Percentiles rank a stretch among this genome's conserved stretches.
These are phyloP conservation scores for Sprattus sprattus DNA, from an alignment of 2,113 vertebrate genomes.

Conservation along the genomic window DNA sequence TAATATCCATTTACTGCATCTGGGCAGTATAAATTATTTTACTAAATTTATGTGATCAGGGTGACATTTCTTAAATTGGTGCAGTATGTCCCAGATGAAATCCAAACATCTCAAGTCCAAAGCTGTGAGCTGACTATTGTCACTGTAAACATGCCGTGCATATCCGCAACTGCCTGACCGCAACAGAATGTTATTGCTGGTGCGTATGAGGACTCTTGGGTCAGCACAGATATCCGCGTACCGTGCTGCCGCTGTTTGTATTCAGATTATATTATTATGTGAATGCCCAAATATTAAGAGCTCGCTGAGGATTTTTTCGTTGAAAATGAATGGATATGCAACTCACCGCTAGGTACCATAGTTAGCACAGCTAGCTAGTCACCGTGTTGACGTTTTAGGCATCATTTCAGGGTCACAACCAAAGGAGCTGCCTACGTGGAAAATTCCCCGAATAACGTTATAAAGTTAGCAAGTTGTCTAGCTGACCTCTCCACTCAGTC, in stretches of 20 bases:
- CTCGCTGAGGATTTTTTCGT: background rate
- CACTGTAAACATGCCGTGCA: background rate
- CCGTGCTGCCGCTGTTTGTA: background rate
- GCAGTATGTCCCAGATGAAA: background rate
- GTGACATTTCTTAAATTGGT: background rate
- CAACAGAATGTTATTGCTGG: background rate
- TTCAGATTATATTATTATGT: background rate
- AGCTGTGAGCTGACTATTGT: background rate
- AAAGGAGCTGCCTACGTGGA: background rate
- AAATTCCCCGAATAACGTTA: background rate
- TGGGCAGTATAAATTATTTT: background rate
- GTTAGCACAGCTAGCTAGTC: background rate
- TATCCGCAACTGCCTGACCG: background rate
- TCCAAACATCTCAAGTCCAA: background rate
- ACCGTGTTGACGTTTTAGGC: background rate
- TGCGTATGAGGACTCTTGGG: background rate
- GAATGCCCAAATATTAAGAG: background rate
- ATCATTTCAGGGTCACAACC: constrained; percentile 2
- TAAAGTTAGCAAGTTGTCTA: background rate
- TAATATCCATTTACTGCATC: too few relatives aligned
- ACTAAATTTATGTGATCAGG: background rate
- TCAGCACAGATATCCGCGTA: background rate
- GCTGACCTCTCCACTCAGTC: background rate
- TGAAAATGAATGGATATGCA: background rate
- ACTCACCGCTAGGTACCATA: background rate